These are phyloP conservation scores for Cyanoderma ruficeps DNA, from an alignment of 2,113 vertebrate genomes.

Conservation along the genomic window DNA sequence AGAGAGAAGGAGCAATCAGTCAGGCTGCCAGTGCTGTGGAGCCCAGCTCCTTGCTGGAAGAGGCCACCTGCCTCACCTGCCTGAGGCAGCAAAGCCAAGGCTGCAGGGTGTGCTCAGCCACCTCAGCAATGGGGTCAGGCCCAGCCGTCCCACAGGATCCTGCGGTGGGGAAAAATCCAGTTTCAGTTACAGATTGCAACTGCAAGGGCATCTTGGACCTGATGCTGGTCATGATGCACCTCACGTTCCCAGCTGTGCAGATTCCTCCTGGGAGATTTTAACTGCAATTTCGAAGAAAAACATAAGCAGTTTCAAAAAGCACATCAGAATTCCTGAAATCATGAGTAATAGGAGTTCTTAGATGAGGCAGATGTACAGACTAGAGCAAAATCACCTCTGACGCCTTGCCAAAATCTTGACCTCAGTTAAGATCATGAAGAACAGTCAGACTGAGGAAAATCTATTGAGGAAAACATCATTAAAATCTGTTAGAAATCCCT, in stretches of 20 bases:
- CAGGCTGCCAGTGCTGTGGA: neutral
- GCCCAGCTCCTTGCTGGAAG: neutral
- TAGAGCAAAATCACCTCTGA: neutral
- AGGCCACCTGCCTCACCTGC: accelerated
- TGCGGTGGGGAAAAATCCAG: neutral
- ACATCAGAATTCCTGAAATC: neutral
- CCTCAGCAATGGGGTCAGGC: accelerated
- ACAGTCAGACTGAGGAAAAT: neutral
- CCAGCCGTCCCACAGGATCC: neutral
- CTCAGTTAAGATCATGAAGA: neutral
- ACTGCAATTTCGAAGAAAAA: neutral
- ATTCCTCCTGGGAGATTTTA: neutral
- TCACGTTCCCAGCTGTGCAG: neutral
- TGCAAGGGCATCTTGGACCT: accelerated
- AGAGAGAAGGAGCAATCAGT: neutral
- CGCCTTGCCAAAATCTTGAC: neutral
- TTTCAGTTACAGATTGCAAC: neutral
- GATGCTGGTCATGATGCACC: accelerated
- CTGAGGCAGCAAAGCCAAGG: neutral
- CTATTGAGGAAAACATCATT: neutral
- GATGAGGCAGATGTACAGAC: neutral
- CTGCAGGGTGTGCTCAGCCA: neutral
- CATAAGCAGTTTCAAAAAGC: accelerated
- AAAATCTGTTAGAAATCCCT: neutral
- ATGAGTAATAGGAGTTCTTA: neutral